Evolutionary conservation across 2,797 vertebrate species (phyloP).

Genomic region (Glyptemys insculpta): DNA sequence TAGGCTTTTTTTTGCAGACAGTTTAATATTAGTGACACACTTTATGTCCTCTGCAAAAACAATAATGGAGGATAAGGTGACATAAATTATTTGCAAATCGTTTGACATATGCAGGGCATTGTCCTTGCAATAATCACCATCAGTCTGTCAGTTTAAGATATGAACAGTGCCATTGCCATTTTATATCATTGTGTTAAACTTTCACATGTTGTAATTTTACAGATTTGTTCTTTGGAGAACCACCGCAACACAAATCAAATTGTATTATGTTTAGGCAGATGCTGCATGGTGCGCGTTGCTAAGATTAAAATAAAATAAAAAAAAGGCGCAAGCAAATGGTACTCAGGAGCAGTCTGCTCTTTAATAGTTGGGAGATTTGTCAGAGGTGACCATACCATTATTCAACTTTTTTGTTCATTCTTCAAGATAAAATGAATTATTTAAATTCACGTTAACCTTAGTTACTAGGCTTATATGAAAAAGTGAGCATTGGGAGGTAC

Average conservation of each 20-base stretch:
- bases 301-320: slow-evolving; percentile 64
- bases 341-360: slow-evolving; percentile 46
- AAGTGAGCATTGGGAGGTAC: slow-evolving; percentile 47
- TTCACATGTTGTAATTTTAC: slow-evolving; percentile 82
- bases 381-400: slow-evolving; percentile 24
- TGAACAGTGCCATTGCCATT: slow-evolving; percentile 90
- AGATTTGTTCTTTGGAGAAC: slow-evolving; percentile 81
- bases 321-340: neutral
- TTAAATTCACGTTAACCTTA: slow-evolving; percentile 69
- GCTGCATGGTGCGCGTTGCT: slow-evolving; percentile 31
- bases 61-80: slow-evolving; percentile 95
- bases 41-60: slow-evolving; percentile 94
- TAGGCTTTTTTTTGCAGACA: slow-evolving; percentile 89
- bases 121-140: slow-evolving; percentile 97
- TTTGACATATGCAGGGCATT: slow-evolving; percentile 96
- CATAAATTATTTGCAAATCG: slow-evolving; percentile 98
- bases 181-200: slow-evolving; percentile 89
- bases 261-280: slow-evolving; percentile 80
- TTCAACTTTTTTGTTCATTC: slow-evolving; percentile 60
- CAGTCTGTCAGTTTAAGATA: slow-evolving; percentile 94
- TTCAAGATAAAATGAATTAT: slow-evolving; percentile 66
- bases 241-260: slow-evolving; percentile 78
- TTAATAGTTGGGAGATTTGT: slow-evolving; percentile 46
- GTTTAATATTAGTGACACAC: slow-evolving; percentile 95
- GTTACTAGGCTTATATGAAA: slow-evolving; percentile 56